Conservation (phyloP, 2,797 vertebrate species). For the Cygnus olor region DNA sequence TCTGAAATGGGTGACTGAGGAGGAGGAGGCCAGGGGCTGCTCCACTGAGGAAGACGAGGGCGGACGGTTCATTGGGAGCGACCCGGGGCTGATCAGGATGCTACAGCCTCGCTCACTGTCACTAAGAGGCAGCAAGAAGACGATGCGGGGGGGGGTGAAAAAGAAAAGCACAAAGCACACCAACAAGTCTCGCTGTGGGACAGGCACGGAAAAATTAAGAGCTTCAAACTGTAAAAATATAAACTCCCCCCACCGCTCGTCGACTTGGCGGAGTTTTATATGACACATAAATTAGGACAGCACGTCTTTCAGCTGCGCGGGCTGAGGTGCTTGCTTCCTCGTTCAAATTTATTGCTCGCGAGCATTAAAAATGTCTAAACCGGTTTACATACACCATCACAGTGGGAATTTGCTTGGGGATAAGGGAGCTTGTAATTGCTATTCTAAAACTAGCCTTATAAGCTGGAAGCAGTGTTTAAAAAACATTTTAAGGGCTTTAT, state of each 20-base stretch:
- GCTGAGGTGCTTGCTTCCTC: not conserved
- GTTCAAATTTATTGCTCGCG: constrained; percentile 65
- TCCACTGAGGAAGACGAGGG: not conserved
- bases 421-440: constrained; percentile 75
- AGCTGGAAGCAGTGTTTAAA: constrained; percentile 72
- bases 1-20: not conserved
- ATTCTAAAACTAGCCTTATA: constrained; percentile 74
- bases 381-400: constrained; percentile 73
- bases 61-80: not conserved
- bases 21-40: not conserved
- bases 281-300: constrained; percentile 72
- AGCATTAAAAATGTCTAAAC: constrained; percentile 77
- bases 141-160: not conserved
- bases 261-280: constrained; percentile 74
- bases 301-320: constrained; percentile 37
- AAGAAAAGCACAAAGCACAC: not conserved
- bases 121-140: no score
- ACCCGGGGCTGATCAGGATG: no score
- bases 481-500: constrained; percentile 75
- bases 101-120: no score
- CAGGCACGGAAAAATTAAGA: constrained; percentile 69
- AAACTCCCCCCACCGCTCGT: constrained; percentile 71
- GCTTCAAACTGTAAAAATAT: constrained; percentile 72
- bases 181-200: not conserved
- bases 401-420: constrained; percentile 76